phyloP scores from a whole-genome alignment of 2,797 vertebrate genomes.

The Ispidina lecontei region DNA sequence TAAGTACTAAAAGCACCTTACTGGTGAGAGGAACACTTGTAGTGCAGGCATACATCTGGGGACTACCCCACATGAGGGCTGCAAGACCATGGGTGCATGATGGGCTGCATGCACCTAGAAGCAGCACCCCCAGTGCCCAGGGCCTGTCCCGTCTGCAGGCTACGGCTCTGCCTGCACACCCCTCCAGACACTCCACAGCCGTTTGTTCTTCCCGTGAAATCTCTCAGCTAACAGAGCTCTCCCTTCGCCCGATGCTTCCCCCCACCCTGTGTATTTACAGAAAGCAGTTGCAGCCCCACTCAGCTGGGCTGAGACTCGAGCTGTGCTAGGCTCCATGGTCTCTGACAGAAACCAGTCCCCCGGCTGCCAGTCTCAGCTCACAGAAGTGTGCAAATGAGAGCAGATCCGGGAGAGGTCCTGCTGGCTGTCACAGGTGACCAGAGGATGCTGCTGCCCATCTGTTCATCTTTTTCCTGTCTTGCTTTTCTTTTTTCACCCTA shows the following conservation, averaged over 20 bases:
- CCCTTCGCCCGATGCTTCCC: not conserved
- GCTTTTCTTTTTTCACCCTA: not conserved
- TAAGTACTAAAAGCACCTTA: not conserved
- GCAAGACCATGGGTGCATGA: rapidly evolving
- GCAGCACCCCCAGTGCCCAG: rapidly evolving
- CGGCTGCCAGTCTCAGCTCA: not conserved
- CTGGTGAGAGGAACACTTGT: not conserved
- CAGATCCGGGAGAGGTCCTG: not conserved
- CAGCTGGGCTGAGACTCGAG: not conserved
- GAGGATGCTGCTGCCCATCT: not conserved
- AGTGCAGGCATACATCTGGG: not conserved
- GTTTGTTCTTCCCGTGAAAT: not conserved
- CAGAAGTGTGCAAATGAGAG: not conserved
- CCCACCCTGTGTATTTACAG: not conserved
- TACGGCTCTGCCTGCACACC: not conserved
- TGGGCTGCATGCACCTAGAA: rapidly evolving
- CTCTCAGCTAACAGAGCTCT: not conserved
- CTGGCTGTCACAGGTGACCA: not conserved
- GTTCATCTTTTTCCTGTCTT: not conserved
- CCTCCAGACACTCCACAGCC: rapidly evolving
- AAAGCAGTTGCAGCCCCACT: not conserved
- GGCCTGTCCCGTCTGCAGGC: not conserved
- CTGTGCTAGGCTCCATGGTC: rapidly evolving
- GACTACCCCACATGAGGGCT: rapidly evolving
- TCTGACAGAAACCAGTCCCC: not conserved